Evolutionary conservation across 2,113 vertebrate genomes (phyloP).

Genomic region (Apodemus sylvaticus): DNA sequence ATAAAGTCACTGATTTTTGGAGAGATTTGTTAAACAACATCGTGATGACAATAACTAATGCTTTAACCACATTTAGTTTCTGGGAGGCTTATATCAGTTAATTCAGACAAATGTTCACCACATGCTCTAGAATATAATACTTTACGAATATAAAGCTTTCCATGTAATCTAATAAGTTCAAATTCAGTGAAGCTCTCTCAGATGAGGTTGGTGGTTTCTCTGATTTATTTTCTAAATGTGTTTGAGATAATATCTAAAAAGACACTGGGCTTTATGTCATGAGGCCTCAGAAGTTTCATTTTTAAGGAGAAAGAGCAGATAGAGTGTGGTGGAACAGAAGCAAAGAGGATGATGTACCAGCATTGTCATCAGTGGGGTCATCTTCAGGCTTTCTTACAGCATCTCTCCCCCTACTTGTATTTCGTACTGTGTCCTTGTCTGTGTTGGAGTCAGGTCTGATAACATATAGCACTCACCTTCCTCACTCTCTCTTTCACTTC

Average conservation of each 20-base stretch:
- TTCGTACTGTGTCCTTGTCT: neutral
- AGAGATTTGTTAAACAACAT: neutral
- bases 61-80: neutral
- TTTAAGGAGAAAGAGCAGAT: neutral
- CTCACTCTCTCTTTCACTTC: neutral
- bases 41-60: neutral
- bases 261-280: neutral
- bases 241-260: neutral
- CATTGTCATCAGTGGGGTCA: neutral
- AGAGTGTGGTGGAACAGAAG: neutral
- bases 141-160: neutral
- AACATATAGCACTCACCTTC: rapidly evolving
- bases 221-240: conserved; percentile 22
- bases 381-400: neutral
- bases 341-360: neutral
- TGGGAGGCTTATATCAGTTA: neutral
- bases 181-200: neutral
- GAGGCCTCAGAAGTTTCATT: neutral
- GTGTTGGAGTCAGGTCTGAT: neutral
- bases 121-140: neutral
- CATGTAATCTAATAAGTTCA: neutral
- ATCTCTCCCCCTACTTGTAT: neutral
- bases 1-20: neutral
- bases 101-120: neutral
- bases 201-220: neutral